These are phyloP conservation scores for Nestor notabilis DNA, from an alignment of 2,113 vertebrate species.

Conservation along the genomic window DNA sequence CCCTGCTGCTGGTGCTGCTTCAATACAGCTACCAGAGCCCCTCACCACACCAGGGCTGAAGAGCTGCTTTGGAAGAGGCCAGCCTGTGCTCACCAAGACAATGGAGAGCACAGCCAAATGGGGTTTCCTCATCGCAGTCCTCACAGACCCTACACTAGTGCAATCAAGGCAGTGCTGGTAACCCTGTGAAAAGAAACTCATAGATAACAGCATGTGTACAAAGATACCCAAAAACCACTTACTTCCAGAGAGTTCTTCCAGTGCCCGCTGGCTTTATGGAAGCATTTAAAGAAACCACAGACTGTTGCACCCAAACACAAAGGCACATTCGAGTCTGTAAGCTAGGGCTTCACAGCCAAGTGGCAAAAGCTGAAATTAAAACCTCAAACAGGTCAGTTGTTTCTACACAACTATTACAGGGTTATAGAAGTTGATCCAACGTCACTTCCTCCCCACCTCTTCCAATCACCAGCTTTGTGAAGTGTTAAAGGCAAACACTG, in stretches of 20 bases:
- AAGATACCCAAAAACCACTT: neutral
- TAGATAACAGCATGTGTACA: neutral
- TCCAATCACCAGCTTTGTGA: neutral
- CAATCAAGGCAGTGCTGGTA: neutral
- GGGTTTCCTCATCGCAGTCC: neutral
- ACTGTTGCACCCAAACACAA: neutral
- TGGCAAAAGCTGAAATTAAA: neutral
- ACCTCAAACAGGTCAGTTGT: neutral
- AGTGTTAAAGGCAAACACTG: neutral
- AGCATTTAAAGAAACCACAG: neutral
- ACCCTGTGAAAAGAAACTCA: neutral
- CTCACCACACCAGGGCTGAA: neutral
- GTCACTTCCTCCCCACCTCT: neutral
- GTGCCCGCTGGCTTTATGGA: neutral
- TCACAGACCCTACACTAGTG: neutral
- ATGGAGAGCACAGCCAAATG: neutral
- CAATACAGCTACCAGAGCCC: neutral
- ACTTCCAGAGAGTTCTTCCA: neutral
- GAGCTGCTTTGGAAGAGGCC: neutral
- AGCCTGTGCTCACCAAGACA: neutral
- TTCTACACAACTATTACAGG: neutral
- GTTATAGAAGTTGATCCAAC: neutral
- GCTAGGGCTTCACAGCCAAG: neutral
- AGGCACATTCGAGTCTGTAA: neutral
- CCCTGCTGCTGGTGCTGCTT: rapidly evolving